Base-by-base conservation (phyloP, 2,888 invertebrate species). In the Cartodere bifasciata region DNA sequence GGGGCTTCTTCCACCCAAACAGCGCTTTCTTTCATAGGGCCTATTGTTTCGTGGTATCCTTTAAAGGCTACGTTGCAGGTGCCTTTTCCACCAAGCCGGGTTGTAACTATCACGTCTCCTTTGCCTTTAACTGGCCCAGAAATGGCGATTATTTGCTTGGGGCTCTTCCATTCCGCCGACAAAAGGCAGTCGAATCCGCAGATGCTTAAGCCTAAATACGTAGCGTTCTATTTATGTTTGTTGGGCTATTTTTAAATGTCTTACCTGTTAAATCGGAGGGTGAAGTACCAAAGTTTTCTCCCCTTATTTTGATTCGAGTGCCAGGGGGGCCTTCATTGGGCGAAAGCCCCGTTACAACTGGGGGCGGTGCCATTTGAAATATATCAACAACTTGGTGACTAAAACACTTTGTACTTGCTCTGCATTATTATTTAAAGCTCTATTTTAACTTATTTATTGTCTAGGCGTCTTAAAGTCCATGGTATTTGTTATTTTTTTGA, bases 271-370 rank as follows among this genome's bases (percentile, higher is more conserved):
- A 64, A 65, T 98, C 98, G 40, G 74, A 75, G 3, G 77, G 76
- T 47, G 76, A 81, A 20, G 65, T 70, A 13, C 98, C 98, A 25
- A 99, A 68, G 65, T 94, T 84, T 67, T 98, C 98, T 36, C 98
- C 92, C 43, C 95, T 72, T 51, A 97, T 86, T 13, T 83, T 94
- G 0, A 97, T 83, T 46, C 86, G 74, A 1, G 95, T 95, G 5
- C 97, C 95, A 6, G 95, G 95, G 23, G 91, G 90, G 1, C 97
- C 98, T 64, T 98, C 97, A 52, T 94, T 97, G 0, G 98, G 98
- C 3, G 97, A 97, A 38, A 98, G 75, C 13, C 98, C 98, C 23
- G 94, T 94, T 11, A 95, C 92, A 32, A 87, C 77, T 6, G 90
- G 90, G 41, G 79, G 77, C 36, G 78, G 80, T 30, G 72, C 75